These are phyloP conservation scores for Pycnomerus fuliginosus DNA, from an alignment of 2,888 invertebrate species.

Conservation along the genomic window DNA sequence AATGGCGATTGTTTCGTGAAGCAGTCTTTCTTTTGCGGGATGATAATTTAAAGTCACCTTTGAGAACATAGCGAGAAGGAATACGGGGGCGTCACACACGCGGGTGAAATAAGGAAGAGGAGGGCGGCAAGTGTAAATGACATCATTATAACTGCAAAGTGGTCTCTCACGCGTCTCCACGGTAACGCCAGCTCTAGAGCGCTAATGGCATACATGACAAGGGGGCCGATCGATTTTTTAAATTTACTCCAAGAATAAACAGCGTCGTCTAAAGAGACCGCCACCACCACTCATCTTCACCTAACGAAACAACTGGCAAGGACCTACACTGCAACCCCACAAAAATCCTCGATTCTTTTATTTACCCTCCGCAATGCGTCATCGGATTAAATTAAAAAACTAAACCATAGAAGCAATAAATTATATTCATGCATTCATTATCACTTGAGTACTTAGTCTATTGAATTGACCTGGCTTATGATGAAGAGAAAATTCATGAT, in stretches of 20 bases:
- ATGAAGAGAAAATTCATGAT: no score
- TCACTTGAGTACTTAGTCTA: no score
- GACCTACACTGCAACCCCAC: no score
- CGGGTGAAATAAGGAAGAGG: constrained; percentile 50
- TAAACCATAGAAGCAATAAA: no score
- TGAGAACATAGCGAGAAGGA: constrained; percentile 11
- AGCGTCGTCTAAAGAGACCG: constrained; percentile 31
- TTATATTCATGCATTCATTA: no score
- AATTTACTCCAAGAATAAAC: constrained; percentile 55
- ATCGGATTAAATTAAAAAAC: no score
- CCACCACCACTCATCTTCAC: neutral
- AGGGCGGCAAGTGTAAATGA: constrained; percentile 56
- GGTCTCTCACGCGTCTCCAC: constrained; percentile 53
- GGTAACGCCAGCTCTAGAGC: constrained; percentile 49
- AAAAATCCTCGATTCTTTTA: no score
- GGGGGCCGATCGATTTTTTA: constrained; percentile 55
- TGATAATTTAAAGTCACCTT: constrained; percentile 31
- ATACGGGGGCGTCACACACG: constrained; percentile 43
- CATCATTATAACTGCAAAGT: constrained; percentile 57
- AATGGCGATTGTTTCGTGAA: constrained; percentile 38
- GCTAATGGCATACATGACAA: constrained; percentile 56
- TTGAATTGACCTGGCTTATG: no score
- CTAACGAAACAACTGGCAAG: constrained; percentile 15
- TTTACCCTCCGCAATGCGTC: no score
- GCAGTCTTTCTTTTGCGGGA: constrained; percentile 28